Evolutionary conservation across 2,113 vertebrate species (phyloP), one percentile per base, ranked within the genome.

Genomic region (Chloebia gouldiae): DNA sequence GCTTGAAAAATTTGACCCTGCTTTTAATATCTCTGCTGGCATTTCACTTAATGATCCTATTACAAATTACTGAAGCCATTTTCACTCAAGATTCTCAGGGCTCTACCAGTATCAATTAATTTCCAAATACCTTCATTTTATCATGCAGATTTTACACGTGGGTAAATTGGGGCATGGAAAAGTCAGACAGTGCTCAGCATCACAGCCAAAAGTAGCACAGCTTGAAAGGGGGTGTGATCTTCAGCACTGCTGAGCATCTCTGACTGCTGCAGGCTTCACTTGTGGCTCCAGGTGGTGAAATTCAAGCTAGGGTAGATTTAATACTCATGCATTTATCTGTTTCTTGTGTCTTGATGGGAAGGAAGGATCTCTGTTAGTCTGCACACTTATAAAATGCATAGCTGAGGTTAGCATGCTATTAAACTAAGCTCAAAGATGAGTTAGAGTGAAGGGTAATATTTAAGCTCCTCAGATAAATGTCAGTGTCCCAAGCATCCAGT

Each of bases 1-100:
- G 51, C 71, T 81, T 76, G 49, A 70, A 79, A 92, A 82, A 45
- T 40, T 49, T 96, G 72, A 94, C 89, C 88, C 83, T 65, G 23
- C 85, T 79, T 87, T 94, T 95, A 93, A 73, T 96, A 59, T 30
- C 68, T 93, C 80, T 90, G 86, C 88, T 95, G 91, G 53, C 88
- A 92, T 94, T 95, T 94, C 78, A 68, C 49, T 97, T 95, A 92
- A 97, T 94, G 93, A 90, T 87, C 60, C 82, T 64, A 64, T 93
- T 94, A 94, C 42, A 72, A n/a, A 33, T 91, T 81, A 75, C 47
- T 45, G 54, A 60, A 86, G n/a, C 63, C 66, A 53, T 92, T 94
- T 90, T 90, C 54, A 45, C 27, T 77, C 70, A 71, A 45, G 76
- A 54, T 88, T 90, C 79, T 88, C 71, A 65, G 47, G 25, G 35